A percentile compares a stretch with the other conserved stretches of the same genome.
These are phyloP conservation scores for Ochlodes sylvanus DNA, from an alignment of 2,888 invertebrate genomes.

Conservation along the genomic window DNA sequence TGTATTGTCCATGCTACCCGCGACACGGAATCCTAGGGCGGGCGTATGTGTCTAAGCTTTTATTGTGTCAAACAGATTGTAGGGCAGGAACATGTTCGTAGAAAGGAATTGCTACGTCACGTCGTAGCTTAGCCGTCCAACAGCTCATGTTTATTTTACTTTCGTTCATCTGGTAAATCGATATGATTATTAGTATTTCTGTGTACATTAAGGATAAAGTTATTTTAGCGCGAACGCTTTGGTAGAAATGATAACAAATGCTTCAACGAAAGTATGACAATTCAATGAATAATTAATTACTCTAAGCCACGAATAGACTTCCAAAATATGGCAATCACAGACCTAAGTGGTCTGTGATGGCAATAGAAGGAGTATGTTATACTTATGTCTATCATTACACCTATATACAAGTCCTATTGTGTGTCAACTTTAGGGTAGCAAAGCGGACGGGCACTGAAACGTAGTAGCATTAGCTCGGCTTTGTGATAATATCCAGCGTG, in stretches of 20 bases:
- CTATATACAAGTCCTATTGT: too few relatives aligned
- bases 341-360: too few relatives aligned
- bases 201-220: background rate
- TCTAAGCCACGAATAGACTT: constrained; percentile 2
- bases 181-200: constrained; percentile 15
- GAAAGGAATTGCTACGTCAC: constrained; percentile 11
- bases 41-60: too few relatives aligned
- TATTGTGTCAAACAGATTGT: too few relatives aligned
- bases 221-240: constrained; percentile 12
- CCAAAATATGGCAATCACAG: too few relatives aligned
- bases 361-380: too few relatives aligned
- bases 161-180: constrained; percentile 10
- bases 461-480: constrained; percentile 54
- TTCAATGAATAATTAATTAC: constrained; percentile 8
- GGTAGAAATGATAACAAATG: constrained; percentile 16
- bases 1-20: too few relatives aligned
- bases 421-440: background rate
- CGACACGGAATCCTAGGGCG: too few relatives aligned
- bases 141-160: background rate
- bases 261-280: constrained; percentile 8
- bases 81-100: too few relatives aligned
- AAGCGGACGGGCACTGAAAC: constrained; percentile 22
- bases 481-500: constrained; percentile 60
- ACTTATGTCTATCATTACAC: too few relatives aligned
- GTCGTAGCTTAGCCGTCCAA: background rate